These are phyloP conservation scores for Lagorchestes hirsutus DNA, from an alignment of 2,797 vertebrate genomes.

Conservation along the genomic window DNA sequence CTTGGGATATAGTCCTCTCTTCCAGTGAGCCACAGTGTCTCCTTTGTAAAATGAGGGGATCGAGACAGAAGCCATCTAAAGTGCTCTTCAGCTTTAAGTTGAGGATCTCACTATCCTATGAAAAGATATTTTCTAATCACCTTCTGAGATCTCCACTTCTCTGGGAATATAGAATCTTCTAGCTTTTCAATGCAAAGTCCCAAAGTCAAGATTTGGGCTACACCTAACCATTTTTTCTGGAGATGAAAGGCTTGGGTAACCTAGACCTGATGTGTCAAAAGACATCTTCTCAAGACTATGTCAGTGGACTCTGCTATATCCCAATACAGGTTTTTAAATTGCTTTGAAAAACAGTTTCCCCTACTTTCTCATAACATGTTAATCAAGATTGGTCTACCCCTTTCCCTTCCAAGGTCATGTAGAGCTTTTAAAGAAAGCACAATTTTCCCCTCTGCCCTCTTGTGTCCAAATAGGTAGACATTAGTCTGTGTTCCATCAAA, in stretches of 20 bases:
- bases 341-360: slow-evolving; percentile 55
- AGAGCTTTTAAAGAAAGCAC: slow-evolving; percentile 72
- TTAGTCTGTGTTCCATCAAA: slow-evolving; percentile 42
- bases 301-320: slow-evolving; percentile 49
- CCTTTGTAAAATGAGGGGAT: background rate
- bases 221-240: slow-evolving; percentile 39
- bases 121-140: background rate
- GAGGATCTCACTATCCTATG: background rate
- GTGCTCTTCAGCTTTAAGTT: background rate
- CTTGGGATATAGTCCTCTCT: background rate
- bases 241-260: slow-evolving; percentile 13
- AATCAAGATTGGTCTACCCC: slow-evolving; percentile 66
- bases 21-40: background rate
- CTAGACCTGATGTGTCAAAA: slow-evolving; percentile 33
- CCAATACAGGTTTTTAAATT: slow-evolving; percentile 64
- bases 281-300: slow-evolving; percentile 52
- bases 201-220: slow-evolving; percentile 39
- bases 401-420: slow-evolving; percentile 48
- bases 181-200: background rate
- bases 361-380: slow-evolving; percentile 62
- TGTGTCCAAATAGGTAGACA: slow-evolving; percentile 71
- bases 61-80: background rate
- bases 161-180: background rate
- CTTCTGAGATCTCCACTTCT: background rate
- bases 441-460: background rate